Evolutionary conservation across 92 coral and sea anemone genomes (phyloP).

Genomic region (Parazoanthus darwini): DNA sequence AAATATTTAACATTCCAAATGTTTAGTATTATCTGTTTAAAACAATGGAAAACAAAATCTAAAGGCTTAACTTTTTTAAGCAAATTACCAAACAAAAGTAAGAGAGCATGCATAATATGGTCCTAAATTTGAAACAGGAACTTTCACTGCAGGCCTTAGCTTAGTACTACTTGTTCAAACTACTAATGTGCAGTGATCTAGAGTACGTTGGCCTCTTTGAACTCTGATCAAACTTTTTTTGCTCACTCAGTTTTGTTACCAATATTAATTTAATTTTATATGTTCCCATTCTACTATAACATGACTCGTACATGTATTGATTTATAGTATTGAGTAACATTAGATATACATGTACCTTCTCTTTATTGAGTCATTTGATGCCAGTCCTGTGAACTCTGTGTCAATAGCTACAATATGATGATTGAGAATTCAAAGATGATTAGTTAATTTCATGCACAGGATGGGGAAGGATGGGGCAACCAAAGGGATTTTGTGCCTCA

Average conservation of each 20-base stretch:
- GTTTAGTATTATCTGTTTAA: no score
- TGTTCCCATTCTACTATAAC: no score
- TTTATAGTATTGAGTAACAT: not conserved
- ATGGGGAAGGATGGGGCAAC: not conserved
- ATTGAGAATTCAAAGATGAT: not conserved
- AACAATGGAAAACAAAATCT: not conserved
- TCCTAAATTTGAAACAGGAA: no score
- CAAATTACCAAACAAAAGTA: no score
- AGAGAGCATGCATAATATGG: no score
- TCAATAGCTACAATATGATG: slow-evolving; percentile 70
- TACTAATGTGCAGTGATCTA: no score
- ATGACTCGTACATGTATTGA: not conserved
- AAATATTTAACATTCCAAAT: not conserved
- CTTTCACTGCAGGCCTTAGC: no score
- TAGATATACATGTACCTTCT: slow-evolving; percentile 57
- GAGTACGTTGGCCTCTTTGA: no score
- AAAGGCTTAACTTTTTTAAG: not conserved
- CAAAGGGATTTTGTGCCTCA: no score
- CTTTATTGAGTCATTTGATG: slow-evolving; percentile 60
- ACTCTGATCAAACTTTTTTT: not conserved
- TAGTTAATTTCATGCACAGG: not conserved
- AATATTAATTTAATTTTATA: no score
- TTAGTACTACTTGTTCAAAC: no score
- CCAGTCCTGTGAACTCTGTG: slow-evolving; percentile 92
- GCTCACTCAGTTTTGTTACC: not conserved